These are phyloP conservation scores for Triplophysa dalaica DNA, from an alignment of 2,113 vertebrate genomes.

Conservation along the genomic window DNA sequence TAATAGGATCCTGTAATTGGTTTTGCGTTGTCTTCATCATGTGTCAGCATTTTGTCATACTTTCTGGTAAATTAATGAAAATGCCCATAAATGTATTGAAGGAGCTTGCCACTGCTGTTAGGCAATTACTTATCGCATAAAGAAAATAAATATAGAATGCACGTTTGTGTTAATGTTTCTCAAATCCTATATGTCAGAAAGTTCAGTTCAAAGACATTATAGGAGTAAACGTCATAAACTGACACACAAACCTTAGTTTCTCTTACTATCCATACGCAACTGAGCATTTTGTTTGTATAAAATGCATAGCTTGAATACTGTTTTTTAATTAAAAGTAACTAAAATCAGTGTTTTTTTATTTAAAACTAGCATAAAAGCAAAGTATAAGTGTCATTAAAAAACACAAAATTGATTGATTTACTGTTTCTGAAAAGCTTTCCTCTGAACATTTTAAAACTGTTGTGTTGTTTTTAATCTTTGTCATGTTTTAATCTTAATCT, in stretches of 20 bases:
- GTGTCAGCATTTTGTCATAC: conserved; percentile 69
- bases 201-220: background rate
- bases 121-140: conserved; percentile 55
- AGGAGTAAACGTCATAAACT: background rate
- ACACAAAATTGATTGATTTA: too few species aligned
- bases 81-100: conserved; percentile 69
- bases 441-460: too few species aligned
- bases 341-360: too few species aligned
- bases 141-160: conserved; percentile 11
- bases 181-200: background rate
- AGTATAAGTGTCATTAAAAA: too few species aligned
- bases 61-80: conserved; percentile 74
- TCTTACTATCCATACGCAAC: too few species aligned
- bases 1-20: conserved; percentile 79
- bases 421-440: too few species aligned
- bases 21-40: conserved; percentile 74
- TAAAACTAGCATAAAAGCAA: too few species aligned
- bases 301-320: too few species aligned
- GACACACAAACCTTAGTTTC: background rate
- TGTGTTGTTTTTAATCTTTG: too few species aligned
- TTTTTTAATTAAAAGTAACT: too few species aligned
- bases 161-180: conserved; percentile 7
- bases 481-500: too few species aligned
- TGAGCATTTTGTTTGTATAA: too few species aligned
- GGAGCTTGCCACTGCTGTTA: conserved; percentile 68